Conservation (phyloP, 1,140 invertebrate genomes). For the Andricus grossulariae region DNA sequence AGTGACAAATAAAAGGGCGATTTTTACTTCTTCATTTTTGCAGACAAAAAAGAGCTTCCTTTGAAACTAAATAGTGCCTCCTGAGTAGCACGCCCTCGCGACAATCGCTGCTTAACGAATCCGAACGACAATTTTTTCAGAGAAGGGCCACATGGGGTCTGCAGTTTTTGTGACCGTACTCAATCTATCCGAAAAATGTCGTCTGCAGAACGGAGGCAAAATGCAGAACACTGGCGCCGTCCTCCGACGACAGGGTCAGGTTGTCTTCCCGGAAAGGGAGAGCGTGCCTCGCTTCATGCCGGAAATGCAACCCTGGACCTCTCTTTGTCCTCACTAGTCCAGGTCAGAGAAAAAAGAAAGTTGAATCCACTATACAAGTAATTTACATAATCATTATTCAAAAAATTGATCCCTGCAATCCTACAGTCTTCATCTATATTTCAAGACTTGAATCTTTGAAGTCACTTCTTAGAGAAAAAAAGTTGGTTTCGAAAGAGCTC, state of each 20-base stretch:
- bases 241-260: slow-evolving; percentile 18
- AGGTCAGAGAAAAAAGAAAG: neutral
- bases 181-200: slow-evolving; percentile 4
- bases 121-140: slow-evolving; percentile 15
- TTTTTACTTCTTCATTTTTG: too few relatives aligned
- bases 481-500: neutral
- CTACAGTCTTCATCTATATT: neutral
- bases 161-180: neutral
- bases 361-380: neutral
- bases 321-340: neutral
- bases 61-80: neutral
- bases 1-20: too few relatives aligned
- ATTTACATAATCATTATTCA: neutral
- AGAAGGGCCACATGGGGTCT: slow-evolving; percentile 19
- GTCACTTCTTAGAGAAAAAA: neutral
- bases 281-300: slow-evolving; percentile 7
- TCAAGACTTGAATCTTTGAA: too few relatives aligned
- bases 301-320: slow-evolving; percentile 1
- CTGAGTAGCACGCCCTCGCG: neutral
- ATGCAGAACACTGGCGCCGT: slow-evolving; percentile 27
- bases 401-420: neutral
- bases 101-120: slow-evolving; percentile 4
- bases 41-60: too few relatives aligned
- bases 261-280: slow-evolving; percentile 1
- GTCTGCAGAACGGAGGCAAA: slow-evolving; percentile 5